Evolutionary conservation across 2,113 vertebrate species (phyloP), one percentile per base, ranked within the genome.

Genomic region (Cacatua alba): DNA sequence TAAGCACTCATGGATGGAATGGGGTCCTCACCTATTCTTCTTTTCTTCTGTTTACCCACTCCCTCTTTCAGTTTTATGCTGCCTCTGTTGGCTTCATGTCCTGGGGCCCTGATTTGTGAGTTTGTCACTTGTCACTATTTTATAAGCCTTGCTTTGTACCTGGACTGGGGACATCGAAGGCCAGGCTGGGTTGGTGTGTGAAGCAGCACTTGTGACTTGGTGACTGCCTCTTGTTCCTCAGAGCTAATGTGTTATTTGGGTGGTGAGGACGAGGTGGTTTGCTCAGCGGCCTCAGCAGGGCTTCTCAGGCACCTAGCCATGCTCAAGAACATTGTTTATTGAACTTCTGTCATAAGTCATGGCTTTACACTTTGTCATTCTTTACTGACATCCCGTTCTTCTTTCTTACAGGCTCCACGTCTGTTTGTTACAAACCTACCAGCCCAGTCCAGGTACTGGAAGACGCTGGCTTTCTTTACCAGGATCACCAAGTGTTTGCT

Each of bases 401-500:
- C 39, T 95, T 91, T 83, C 68, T 79, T 64, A 10, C 89, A 98
- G 98, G 97, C 67, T 94, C 96, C 70, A 86, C 97, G 79, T 88
- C 97, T 55, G 87, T 92, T 37, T 98, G 97, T 88, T 98, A 98
- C 75, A 97, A 97, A 55, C 88, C 98, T 75, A 95, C 95, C 51
- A 97, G 95, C 70, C 97, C 98, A 2, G 72, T 68, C 62, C 98
- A 96, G 55, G 53, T 97, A 33, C 96, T 98, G 76, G 98, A 98
- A 84, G 98, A 98, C 18, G 20, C 95, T 55, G 85, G 43, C 85
- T 98, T 97, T 94, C 96, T 97, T 69, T 97, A 97, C 49, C 92
- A 94, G 12, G 98, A 98, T 88, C 96, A 97, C 49, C 97, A 95
- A 48, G 92, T 98, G 60, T 98, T 97, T 83, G 41, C 92, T 48